Base-by-base conservation (phyloP, 2,797 vertebrate genomes). In the Molossus molossus region DNA sequence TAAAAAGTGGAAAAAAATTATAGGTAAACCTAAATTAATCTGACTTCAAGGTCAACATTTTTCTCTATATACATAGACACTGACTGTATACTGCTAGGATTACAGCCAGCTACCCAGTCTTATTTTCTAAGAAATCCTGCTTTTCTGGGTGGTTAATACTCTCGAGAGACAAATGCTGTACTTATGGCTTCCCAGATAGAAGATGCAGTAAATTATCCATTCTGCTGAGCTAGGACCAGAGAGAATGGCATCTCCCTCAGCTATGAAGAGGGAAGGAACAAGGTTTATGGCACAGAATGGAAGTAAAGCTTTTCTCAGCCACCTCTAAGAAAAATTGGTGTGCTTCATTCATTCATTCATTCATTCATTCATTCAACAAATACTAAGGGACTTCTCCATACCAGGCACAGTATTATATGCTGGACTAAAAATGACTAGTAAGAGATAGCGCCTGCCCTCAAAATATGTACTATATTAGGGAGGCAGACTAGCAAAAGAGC, bases 281-380 rank as follows among this genome's bases (percentile, higher is more conserved):
- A 91, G 6, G 40, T 40, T 80, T 17, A 55, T 5, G 37, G 2
- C 14, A 27, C n/a, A 64, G 50, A 82, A 33, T 57, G 57, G 15
- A 57, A 87, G 88, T 33, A n/a, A 83, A 72, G 37, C 48, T 70
- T 81, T 45, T 73, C 15, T 80, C 25, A 75, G 12, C 14, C 45
- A 86, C 29, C 14, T n/a, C 14, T 62, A 83, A 69, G 64, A 88
- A 89, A 94, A 82, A 50, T 17, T 86, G 33, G 85, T 73, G 37
- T 10, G 5, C 11, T 27, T 76, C 27, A 62, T 25, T 72, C 23
- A 55, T 53, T 81, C 29, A 67, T 33, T 65, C 53, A 69, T 69
- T 20, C 9, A 70, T 69, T 69, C 27, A 57, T 55, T 84, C 45
- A 90, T 53, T 94, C 50, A 90, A 29, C 72, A 81, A 76, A 76